Evolutionary conservation across 2,113 vertebrate species (phyloP).

Genomic region (Chaetodon auriga): DNA sequence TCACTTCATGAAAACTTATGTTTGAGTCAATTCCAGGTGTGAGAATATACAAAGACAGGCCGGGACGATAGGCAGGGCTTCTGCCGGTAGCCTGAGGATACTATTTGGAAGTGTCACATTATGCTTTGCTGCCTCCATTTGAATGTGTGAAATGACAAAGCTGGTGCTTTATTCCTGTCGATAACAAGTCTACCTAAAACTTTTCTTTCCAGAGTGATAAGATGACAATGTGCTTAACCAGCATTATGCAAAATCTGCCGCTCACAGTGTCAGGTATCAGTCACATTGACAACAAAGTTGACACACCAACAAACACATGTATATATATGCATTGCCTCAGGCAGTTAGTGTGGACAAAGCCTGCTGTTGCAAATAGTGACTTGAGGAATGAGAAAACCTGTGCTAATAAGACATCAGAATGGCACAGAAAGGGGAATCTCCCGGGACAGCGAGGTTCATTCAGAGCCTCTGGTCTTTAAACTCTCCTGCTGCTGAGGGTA

Average conservation of each 20-base stretch:
- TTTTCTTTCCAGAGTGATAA: slow-evolving; percentile 3
- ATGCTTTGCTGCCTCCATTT: neutral
- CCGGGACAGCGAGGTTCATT: slow-evolving; percentile 13
- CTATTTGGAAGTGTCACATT: neutral
- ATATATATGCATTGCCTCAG: slow-evolving; percentile 10
- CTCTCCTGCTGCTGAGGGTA: slow-evolving; percentile 13
- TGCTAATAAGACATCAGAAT: slow-evolving; percentile 1
- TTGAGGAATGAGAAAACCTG: neutral
- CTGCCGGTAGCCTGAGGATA: neutral
- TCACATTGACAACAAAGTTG: slow-evolving; percentile 37
- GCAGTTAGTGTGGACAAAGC: slow-evolving; percentile 33
- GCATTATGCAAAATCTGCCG: slow-evolving; percentile 22
- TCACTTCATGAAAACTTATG: neutral
- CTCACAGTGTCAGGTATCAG: slow-evolving; percentile 45
- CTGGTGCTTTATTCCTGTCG: neutral
- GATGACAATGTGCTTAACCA: slow-evolving; percentile 20
- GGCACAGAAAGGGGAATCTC: slow-evolving; percentile 17
- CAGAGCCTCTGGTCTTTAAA: slow-evolving; percentile 38
- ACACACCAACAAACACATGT: neutral
- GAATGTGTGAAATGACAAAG: slow-evolving; percentile 24
- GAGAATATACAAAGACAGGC: neutral
- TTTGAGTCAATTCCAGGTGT: slow-evolving; percentile 16
- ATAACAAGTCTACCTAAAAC: slow-evolving; percentile 9
- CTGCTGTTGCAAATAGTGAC: slow-evolving; percentile 40
- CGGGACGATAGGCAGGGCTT: neutral